Conservation (phyloP, 2,888 invertebrate genomes). For the Monochamus alternatus region DNA sequence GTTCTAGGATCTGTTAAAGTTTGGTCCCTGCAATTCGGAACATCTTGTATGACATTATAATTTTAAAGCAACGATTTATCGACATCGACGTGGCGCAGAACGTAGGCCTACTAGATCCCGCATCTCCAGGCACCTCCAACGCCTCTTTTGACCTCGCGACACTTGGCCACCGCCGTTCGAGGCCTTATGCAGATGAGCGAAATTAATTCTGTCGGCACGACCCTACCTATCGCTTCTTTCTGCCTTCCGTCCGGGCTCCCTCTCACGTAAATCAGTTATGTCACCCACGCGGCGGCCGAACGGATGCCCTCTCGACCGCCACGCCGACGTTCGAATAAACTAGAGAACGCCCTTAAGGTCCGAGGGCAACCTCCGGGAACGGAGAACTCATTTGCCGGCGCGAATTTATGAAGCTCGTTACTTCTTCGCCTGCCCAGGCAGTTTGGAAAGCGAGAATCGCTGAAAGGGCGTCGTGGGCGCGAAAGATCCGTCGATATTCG, state of each 20-base stretch:
- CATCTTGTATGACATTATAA: too few relatives aligned
- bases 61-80: too few relatives aligned
- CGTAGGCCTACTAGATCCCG: neutral
- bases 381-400: slow-evolving; percentile 47
- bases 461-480: slow-evolving; percentile 7
- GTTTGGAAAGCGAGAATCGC: slow-evolving; percentile 23
- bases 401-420: slow-evolving; percentile 48
- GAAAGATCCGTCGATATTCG: slow-evolving; percentile 19
- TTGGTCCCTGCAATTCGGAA: too few relatives aligned
- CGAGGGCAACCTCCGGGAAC: slow-evolving; percentile 29
- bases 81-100: too few relatives aligned
- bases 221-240: slow-evolving; percentile 31
- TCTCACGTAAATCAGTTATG: slow-evolving; percentile 28
- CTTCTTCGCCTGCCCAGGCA: slow-evolving; percentile 29
- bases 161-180: slow-evolving; percentile 9
- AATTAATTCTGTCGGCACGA: slow-evolving; percentile 35
- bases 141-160: neutral
- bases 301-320: slow-evolving; percentile 15
- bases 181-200: slow-evolving; percentile 22
- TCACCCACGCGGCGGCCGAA: slow-evolving; percentile 19
- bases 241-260: slow-evolving; percentile 20
- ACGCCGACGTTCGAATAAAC: slow-evolving; percentile 1
- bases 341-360: slow-evolving; percentile 21
- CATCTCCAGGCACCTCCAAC: neutral
- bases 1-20: too few relatives aligned